These are phyloP conservation scores for Myotis planiceps DNA, from an alignment of 2,797 vertebrate species.

Conservation along the genomic window DNA sequence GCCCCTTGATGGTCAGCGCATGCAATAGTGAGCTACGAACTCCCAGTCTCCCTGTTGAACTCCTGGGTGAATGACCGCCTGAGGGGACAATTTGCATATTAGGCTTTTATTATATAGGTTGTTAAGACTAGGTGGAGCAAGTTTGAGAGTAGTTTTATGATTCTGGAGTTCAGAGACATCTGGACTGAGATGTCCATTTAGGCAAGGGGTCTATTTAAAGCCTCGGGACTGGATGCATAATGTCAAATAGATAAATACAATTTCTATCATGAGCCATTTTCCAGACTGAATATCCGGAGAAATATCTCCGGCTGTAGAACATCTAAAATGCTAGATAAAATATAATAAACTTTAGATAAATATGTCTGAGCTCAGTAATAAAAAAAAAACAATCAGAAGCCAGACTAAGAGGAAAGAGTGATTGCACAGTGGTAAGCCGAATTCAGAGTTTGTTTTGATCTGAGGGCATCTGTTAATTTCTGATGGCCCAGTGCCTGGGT, in stretches of 20 bases:
- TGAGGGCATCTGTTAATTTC: background rate
- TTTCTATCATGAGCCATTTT: slow-evolving; percentile 37
- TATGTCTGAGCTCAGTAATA: background rate
- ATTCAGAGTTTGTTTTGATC: background rate
- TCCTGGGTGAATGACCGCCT: too few species aligned
- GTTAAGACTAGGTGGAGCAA: background rate
- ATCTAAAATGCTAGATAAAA: slow-evolving; percentile 33
- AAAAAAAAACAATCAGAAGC: background rate
- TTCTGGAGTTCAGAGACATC: background rate
- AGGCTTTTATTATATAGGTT: too few species aligned
- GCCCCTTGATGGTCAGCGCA: too few species aligned
- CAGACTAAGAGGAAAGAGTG: background rate
- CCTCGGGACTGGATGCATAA: background rate
- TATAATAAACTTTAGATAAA: slow-evolving; percentile 5
- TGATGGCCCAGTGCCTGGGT: background rate
- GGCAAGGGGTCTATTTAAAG: background rate
- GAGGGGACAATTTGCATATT: too few species aligned
- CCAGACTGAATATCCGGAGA: slow-evolving; percentile 15
- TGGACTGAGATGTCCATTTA: background rate
- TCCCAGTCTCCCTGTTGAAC: too few species aligned
- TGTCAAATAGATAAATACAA: background rate
- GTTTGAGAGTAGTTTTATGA: background rate
- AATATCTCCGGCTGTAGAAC: background rate
- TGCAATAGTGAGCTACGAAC: too few species aligned
- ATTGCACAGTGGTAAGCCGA: rapidly evolving